Evolutionary conservation across 2,113 vertebrate genomes (phyloP).

Genomic region (Salvelinus alpinus): DNA sequence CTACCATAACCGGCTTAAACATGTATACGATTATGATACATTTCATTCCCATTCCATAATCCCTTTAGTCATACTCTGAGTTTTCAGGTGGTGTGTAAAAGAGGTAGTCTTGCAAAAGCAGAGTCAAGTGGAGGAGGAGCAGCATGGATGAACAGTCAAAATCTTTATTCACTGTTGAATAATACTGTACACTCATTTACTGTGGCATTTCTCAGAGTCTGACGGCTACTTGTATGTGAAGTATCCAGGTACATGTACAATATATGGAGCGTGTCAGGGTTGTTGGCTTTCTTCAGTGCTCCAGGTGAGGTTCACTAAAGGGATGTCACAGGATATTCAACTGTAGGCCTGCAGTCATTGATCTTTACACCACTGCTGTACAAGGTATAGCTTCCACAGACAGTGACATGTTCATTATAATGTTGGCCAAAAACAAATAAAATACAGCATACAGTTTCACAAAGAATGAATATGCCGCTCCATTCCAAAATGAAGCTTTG

Average conservation of each 20-base stretch:
- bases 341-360: background rate
- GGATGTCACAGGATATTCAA: background rate
- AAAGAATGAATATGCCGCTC: too few relatives aligned
- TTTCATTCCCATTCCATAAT: background rate
- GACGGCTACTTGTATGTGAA: background rate
- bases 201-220: background rate
- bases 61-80: constrained; percentile 11
- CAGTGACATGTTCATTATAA: constrained; percentile 1
- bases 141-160: constrained; percentile 46
- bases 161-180: constrained; percentile 51
- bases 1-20: background rate
- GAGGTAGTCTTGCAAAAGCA: too few relatives aligned
- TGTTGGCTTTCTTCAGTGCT: background rate
- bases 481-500: too few relatives aligned
- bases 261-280: background rate
- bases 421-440: background rate
- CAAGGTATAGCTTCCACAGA: background rate
- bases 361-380: background rate
- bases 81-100: too few relatives aligned
- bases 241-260: background rate
- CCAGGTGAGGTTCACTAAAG: background rate
- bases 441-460: too few relatives aligned
- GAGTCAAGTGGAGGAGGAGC: constrained; percentile 16
- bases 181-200: background rate
- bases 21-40: background rate